Evolutionary conservation across 2,888 invertebrate species (phyloP), one percentile per base, ranked within the genome.

Genomic region (Drosophila kuntzei): DNA sequence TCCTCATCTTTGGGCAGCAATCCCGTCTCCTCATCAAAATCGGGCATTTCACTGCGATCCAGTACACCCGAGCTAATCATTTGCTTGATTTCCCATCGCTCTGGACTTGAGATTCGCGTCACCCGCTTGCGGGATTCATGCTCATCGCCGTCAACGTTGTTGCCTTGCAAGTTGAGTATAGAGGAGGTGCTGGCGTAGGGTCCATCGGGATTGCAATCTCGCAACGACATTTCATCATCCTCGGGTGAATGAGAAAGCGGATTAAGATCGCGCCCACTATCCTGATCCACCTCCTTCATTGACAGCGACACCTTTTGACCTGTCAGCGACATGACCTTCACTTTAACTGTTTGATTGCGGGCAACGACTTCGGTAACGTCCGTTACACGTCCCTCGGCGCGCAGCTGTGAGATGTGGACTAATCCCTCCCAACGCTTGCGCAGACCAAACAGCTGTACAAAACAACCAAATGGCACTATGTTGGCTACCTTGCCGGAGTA

Each of bases 261-360:
- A 93, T 99, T 99, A 54, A 99, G 93, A 93, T 99, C 99, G 90
- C 95, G 96, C 0, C 99, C 99, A 0, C 96, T 96, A 18, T 95
- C 95, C 92, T 99, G 99, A 91, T 99, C 98, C 0, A 99, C 99
- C 93, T 99, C 99, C 93, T 98, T 99, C 96, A 99, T 98, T 0
- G 98, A 98, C 2, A 99, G 93, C 1, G 99, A 98, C 0, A 97
- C 97, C 92, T 98, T 99, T 90, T 97, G 97, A 0, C 98, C 98
- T n/a, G 97, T 96, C 32, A 98, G 94, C 14, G 97, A 97, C 60
- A 98, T 92, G 0, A 99, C 98, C 94, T 99, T 98, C 0, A 97
- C 96, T 93, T 96, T 96, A 0, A 98, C 98, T 93, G 95, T 96
- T 80, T 97, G 96, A 0, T 98, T 98, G 76, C 97, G 94, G 18